These are phyloP conservation scores for Drosophila albomicans DNA, from an alignment of 1,140 invertebrate genomes.

Conservation along the genomic window DNA sequence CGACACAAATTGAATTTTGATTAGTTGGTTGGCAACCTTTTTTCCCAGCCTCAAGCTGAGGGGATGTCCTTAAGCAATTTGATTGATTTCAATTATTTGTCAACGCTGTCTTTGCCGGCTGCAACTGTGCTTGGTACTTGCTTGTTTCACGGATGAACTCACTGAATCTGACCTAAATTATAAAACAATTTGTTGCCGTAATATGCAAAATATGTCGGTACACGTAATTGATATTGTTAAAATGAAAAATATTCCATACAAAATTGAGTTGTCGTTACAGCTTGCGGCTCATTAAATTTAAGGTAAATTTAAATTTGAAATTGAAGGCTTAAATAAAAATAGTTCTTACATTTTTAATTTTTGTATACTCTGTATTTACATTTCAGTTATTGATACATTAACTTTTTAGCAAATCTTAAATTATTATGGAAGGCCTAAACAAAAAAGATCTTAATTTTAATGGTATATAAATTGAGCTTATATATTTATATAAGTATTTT, in stretches of 20 bases:
- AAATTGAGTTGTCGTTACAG: too few species aligned
- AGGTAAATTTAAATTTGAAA: too few species aligned
- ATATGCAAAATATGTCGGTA: slow-evolving; percentile 19
- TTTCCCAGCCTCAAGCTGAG: slow-evolving; percentile 14
- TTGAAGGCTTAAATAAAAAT: too few species aligned
- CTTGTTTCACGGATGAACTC: slow-evolving; percentile 3
- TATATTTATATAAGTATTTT: too few species aligned
- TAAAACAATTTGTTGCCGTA: slow-evolving; percentile 41
- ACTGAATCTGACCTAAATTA: slow-evolving; percentile 13
- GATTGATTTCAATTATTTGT: slow-evolving; percentile 82
- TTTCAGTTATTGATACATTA: too few species aligned
- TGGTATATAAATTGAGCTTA: too few species aligned
- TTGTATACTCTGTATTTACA: too few species aligned
- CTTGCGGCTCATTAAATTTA: too few species aligned
- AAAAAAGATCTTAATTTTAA: too few species aligned
- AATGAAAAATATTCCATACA: background rate
- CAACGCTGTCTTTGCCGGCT: slow-evolving; percentile 46
- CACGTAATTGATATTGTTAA: background rate
- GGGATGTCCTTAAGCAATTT: slow-evolving; percentile 46
- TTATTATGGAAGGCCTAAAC: too few species aligned
- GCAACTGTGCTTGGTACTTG: slow-evolving; percentile 18
- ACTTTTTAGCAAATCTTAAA: too few species aligned
- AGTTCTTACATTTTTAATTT: too few species aligned
- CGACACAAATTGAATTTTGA: slow-evolving; percentile 74
- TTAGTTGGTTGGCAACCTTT: slow-evolving; percentile 64